A percentile compares a stretch with the other conserved stretches of the same genome.
Conservation (phyloP, 64 coral and sea anemone genomes). For the Porites australiensis region DNA sequence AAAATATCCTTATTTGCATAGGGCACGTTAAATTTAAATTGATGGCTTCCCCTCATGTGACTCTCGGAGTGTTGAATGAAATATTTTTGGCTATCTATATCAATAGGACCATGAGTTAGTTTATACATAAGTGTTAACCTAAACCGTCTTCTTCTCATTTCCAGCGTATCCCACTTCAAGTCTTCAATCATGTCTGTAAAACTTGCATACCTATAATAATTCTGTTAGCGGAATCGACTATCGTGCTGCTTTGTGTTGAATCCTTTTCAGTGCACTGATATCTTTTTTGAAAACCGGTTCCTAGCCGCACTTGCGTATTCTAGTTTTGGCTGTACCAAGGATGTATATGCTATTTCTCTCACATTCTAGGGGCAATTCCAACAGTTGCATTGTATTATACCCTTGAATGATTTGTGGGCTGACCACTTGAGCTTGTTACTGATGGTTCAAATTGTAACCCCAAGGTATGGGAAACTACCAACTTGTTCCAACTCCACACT, state of each 20-base stretch:
- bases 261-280: background rate
- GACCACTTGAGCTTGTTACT: conserved; percentile 9
- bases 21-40: conserved; percentile 57
- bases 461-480: background rate
- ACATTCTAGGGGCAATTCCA: conserved; percentile 28
- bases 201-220: background rate
- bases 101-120: too few relatives aligned
- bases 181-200: conserved; percentile 7
- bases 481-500: background rate
- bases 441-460: background rate
- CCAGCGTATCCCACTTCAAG: background rate
- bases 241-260: background rate
- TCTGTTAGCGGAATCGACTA: background rate
- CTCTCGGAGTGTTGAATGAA: too few relatives aligned
- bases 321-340: too few relatives aligned
- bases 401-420: background rate
- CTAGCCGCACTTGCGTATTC: background rate
- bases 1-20: conserved; percentile 58
- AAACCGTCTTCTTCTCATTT: too few relatives aligned
- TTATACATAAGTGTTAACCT: too few relatives aligned
- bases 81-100: too few relatives aligned
- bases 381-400: background rate
- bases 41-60: too few relatives aligned
- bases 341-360: background rate
- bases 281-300: background rate